Evolutionary conservation across 1,140 invertebrate genomes (phyloP).

Genomic region (Drosophila lini): DNA sequence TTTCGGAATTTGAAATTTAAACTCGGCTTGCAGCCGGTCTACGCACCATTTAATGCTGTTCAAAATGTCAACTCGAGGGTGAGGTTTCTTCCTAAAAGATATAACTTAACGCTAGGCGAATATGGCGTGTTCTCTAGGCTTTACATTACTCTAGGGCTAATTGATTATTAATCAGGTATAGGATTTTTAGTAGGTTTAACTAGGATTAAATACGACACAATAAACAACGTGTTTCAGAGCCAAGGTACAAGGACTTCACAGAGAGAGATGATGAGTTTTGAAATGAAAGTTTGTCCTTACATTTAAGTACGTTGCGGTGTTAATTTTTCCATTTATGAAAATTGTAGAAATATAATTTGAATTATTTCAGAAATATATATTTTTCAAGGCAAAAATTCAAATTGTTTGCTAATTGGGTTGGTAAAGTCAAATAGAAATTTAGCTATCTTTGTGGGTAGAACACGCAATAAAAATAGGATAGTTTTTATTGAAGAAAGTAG

Average conservation of each 20-base stretch:
- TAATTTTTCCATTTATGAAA: neutral
- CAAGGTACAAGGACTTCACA: conserved; percentile 8
- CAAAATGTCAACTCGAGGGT: conserved; percentile 73
- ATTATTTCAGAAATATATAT: neutral
- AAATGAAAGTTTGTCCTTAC: conserved; percentile 13
- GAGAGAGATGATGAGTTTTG: conserved; percentile 4
- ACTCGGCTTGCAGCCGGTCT: conserved; percentile 32
- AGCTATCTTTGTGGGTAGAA: neutral
- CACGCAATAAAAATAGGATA: neutral
- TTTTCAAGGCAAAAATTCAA: neutral
- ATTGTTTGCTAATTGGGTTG: neutral
- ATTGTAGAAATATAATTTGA: neutral
- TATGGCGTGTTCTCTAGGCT: conserved; percentile 48
- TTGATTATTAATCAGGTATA: neutral
- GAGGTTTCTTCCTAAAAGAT: conserved; percentile 43
- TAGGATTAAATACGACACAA: conserved; percentile 1
- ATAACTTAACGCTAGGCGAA: conserved; percentile 60
- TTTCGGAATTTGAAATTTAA: conserved; percentile 45
- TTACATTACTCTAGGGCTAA: conserved; percentile 8
- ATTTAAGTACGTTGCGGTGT: neutral
- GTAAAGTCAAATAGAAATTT: neutral
- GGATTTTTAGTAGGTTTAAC: conserved; percentile 2
- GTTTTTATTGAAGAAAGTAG: no score
- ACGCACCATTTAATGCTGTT: conserved; percentile 62
- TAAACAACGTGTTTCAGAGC: conserved; percentile 11